Evolutionary conservation across 1,140 invertebrate genomes (phyloP), one percentile per base, ranked within the genome.

Genomic region (Oreohelix idahoensis): DNA sequence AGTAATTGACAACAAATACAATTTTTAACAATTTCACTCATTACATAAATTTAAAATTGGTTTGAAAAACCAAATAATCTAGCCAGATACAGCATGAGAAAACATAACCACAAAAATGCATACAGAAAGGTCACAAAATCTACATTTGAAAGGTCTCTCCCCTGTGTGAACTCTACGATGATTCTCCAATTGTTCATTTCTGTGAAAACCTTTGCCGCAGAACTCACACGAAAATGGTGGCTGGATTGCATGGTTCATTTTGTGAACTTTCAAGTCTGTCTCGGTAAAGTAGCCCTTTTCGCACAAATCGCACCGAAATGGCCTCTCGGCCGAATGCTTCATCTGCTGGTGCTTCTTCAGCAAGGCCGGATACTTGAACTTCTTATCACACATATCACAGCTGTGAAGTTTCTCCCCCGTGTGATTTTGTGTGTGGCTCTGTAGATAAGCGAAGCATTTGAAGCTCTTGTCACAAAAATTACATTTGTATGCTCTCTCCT

Each of bases 301-400:
- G 83, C 89, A 89, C 4, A 83, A 26, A 0, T 81, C 74, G 77
- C 88, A 88, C 0, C 32, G 26, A 36, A 84, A 84, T 17, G 83
- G 83, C 26, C 80, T 66, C 13, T 97, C 97, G 51, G 97, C 97
- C 0, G 97, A 98, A 93, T 98, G 97, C 91, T 98, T 98, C 70
- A 97, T 94, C 49, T 35, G 76, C 92, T 98, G 98, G 91, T 99
- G 98, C 84, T 98, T 95, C 42, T 98, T 99, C 88, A 99, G 93
- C 93, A 99, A 98, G 93, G 99, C 98, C 42, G 96, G 97, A 75
- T 98, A 94, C 51, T 98, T 75, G 71, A 84, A 84, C 11, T 84
- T 74, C 36, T 79, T 80, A 0, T 45, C 39, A 38, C 83, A 84
- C 71, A 84, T 32, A 20, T 74, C 79, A 49, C 83, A 84, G 23